Base-by-base conservation (phyloP, 2,888 invertebrate genomes). In the Drosophila barbarae region DNA sequence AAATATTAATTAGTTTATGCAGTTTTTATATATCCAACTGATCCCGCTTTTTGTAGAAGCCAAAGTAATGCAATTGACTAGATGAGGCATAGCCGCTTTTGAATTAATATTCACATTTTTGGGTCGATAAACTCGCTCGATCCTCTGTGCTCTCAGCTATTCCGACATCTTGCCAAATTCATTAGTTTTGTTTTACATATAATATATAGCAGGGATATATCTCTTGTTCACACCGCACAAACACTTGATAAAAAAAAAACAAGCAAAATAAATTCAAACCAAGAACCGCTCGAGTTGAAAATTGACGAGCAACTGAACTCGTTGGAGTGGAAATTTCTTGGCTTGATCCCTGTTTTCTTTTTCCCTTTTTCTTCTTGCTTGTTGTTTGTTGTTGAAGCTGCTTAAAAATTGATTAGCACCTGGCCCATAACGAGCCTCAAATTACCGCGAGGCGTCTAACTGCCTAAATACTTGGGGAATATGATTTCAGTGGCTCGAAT, bases 161-260 rank as follows among this genome's bases (percentile, higher is more conserved):
- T 88, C 88, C 88, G 88, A 88, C 88, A 88, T 88, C 88, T 88
- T 88, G 88, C 88, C 88, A 88, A 87, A 77, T 88, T 76, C 86
- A 76, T 79, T 84, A 86, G 81, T 81, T 87, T 85, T 71, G 9
- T 42, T 46, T 28, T 44, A 23, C 28, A 6, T 15, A 1, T 7
- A 0, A 4, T 23, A 21, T 23, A 23, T 5, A 26, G 28, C 30
- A 46, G 30, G 46, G 15, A 12, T 44, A 21, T 42, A 5, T 23
- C 8, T 13, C 4, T 15, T 1, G 5, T 26, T 28, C 10, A 10
- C 46, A 44, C 28, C 12, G 15, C 46, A 18, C n/a, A 39, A 2
- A n/a, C 23, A 15, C 65, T 65, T 52, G 18, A 5, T 4, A 15
- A 18, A 18, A 38, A 18, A 38, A 38, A 38, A 38, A 38, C 10